Conservation (phyloP, 2,797 vertebrate genomes). For the Pelobates cultripes region DNA sequence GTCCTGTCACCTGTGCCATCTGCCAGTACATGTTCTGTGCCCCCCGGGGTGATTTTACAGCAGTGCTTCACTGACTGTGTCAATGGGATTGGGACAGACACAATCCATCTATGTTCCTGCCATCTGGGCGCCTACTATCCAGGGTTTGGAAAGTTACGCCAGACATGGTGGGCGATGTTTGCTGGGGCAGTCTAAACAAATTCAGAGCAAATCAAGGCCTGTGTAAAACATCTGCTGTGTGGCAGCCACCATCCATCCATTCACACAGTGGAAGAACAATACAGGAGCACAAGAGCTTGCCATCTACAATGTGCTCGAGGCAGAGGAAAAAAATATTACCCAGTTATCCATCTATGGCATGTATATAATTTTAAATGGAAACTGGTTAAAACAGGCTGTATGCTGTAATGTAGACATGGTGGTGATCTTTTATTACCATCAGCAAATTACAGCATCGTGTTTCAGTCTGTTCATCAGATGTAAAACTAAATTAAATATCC, state of each 20-base stretch:
- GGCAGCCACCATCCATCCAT: slow-evolving; percentile 36
- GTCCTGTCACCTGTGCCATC: slow-evolving; percentile 53
- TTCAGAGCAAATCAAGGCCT: slow-evolving; percentile 11
- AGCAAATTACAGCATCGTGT: too few species aligned
- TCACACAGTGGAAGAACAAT: slow-evolving; percentile 17
- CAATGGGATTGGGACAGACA: slow-evolving; percentile 40
- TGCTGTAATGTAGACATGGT: too few species aligned
- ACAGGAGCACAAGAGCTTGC: slow-evolving; percentile 31
- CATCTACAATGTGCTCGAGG: slow-evolving; percentile 26
- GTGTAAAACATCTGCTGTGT: slow-evolving; percentile 32
- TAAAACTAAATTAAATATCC: too few species aligned
- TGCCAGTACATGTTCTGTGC: slow-evolving; percentile 48
- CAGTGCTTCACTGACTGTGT: slow-evolving; percentile 49
- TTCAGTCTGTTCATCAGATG: too few species aligned
- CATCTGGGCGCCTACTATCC: slow-evolving; percentile 45
- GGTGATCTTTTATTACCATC: too few species aligned
- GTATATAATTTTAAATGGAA: too few species aligned
- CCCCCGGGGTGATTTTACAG: slow-evolving; percentile 47
- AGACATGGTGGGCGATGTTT: slow-evolving; percentile 35
- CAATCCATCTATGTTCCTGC: slow-evolving; percentile 47
- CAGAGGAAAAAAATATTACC: too few species aligned
- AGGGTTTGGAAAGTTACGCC: slow-evolving; percentile 24
- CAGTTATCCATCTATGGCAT: too few species aligned
- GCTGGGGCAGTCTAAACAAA: slow-evolving; percentile 25
- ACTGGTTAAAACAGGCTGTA: too few species aligned